Evolutionary conservation across 2,888 invertebrate genomes (phyloP), one percentile per base, ranked within the genome.

Genomic region (Labia minor): DNA sequence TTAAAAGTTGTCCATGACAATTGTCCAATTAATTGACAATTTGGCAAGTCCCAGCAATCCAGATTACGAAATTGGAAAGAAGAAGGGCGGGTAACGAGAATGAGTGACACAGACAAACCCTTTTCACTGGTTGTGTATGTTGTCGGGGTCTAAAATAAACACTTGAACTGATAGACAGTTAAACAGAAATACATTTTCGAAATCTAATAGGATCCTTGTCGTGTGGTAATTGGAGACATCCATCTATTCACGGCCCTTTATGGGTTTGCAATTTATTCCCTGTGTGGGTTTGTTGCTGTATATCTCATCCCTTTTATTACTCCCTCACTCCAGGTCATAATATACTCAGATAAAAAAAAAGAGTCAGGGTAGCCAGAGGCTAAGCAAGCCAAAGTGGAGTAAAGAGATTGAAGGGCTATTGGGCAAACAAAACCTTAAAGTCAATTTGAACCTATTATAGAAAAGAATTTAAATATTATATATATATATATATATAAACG

Each of bases 11-110:
- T 11, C 49, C 49, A n/a, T 49, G 49, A n/a, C 49, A 49, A 49
- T 49, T 49, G 49, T 49, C 49, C 49, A 49, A 49, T 49, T 49
- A 49, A 49, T 49, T 49, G 49, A 49, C 49, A 49, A 49, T 49
- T 49, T 49, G 49, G 49, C n/a, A 14, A n/a, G 8, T 49, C 26
- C 2, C 49, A 33, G 6, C 33, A 6, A 33, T 33, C 33, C 33
- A 49, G 49, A 49, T 49, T 49, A 49, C 49, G n/a, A 49, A 49
- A 49, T 49, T 49, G 49, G 26, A 49, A 16, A n/a, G 49, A 49
- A 49, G 14, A 16, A 8, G 49, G 26, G n/a, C 3, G 26, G 26
- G 8, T 26, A 8, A 6, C 4, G 26, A 26, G 4, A n/a, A 26
- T 3, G 26, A 26, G 26, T 3, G 26, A 26, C 26, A 26, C 49